Evolutionary conservation across 1,140 invertebrate genomes (phyloP), one percentile per base, ranked within the genome.

Genomic region (Dendroctonus ponderosae): DNA sequence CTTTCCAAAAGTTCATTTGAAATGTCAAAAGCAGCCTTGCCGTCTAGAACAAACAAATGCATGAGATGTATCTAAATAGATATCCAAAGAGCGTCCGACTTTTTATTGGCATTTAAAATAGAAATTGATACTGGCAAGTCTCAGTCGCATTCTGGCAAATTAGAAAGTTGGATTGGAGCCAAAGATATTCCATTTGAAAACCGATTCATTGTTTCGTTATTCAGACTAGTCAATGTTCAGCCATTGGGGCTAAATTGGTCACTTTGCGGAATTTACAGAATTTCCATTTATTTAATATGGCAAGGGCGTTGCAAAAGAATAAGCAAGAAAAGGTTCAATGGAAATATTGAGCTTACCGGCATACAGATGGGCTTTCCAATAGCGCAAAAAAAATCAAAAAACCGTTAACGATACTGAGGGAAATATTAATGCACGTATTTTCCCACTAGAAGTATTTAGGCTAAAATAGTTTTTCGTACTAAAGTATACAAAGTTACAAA

Each of bases 31-130:
- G 15, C 44, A 49, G 56, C 14, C 44, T 51, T 8, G 11, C 11
- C 11, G 6, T 15, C 46, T 42, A 62, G 48, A 40, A 48, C 40
- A 52, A 46, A n/a, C 56, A 42, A 58, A 62, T 51, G 49, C n/a
- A 39, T 48, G 41, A 48, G 15, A 60, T 49, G 58, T 51, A 62
- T 62, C 49, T 62, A 62, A 62, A 62, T 62, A 62, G 59, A 52
- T 62, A 62, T 62, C 59, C 52, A 52, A 62, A 62, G 59, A 62
- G 48, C 50, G 39, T 39, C 37, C 11, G 39, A 51, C 59, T 62
- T 62, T 62, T 62, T 62, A 50, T 62, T 62, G 59, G 48, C 48
- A 40, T 59, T 51, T 50, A 51, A 62, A 62, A 62, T 62, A 62
- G 59, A 62, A 62, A 62, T 62, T 62, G 46, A 62, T 62, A 62